phyloP scores from a whole-genome alignment of 1,140 invertebrate species.

The Sweltsa coloradensis region DNA sequence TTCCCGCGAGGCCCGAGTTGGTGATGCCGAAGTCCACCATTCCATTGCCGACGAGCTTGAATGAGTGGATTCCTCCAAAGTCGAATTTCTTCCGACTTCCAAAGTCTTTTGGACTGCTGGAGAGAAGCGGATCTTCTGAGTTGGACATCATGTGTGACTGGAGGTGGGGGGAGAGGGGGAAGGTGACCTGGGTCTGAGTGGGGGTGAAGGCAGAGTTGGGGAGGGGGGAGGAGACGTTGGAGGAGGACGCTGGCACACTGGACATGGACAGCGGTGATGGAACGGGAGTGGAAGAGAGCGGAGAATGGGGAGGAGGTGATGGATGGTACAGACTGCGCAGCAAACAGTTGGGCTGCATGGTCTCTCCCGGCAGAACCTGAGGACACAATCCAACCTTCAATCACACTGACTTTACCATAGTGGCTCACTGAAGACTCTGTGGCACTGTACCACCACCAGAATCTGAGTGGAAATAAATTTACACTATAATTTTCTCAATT shows the following conservation, averaged over 20 bases:
- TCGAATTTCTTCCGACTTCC: conserved; percentile 46
- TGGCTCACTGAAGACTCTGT: no score
- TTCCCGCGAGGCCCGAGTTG: conserved; percentile 41
- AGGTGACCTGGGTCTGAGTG: conserved; percentile 23
- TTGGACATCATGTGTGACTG: conserved; percentile 72
- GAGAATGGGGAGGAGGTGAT: conserved; percentile 48
- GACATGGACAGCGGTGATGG: conserved; percentile 39
- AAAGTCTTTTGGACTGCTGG: conserved; percentile 69
- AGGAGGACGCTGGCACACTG: conserved; percentile 32
- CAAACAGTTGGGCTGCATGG: no score
- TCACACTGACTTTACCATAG: no score
- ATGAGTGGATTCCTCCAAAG: conserved; percentile 39
- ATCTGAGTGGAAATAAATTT: no score
- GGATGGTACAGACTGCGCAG: conserved; percentile 47
- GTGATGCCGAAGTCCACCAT: conserved; percentile 40
- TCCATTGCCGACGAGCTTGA: conserved; percentile 41
- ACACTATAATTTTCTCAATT: no score
- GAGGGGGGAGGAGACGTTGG: conserved; percentile 38
- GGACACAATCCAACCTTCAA: no score
- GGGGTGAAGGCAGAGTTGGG: conserved; percentile 33
- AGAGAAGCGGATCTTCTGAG: conserved; percentile 68
- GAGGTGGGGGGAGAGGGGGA: conserved; percentile 38
- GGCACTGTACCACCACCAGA: no score
- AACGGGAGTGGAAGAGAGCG: conserved; percentile 42
- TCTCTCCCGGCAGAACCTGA: no score